Conservation (phyloP, 2,797 vertebrate genomes). For the Merluccius polli region DNA sequence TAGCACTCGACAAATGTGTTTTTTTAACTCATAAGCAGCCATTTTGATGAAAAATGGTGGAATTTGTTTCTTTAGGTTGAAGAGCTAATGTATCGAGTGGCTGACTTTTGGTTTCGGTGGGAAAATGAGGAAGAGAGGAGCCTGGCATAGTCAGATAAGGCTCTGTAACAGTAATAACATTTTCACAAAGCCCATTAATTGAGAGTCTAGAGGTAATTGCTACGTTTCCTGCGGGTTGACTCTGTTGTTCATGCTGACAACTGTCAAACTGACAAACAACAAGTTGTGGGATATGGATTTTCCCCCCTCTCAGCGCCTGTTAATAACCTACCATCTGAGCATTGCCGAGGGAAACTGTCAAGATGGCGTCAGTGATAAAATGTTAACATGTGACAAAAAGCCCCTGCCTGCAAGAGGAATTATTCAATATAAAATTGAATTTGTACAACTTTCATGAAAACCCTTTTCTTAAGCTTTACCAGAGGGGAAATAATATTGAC, state of each 20-base stretch:
- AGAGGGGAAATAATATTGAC: slow-evolving; percentile 72
- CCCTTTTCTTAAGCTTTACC: slow-evolving; percentile 68
- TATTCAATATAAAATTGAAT: slow-evolving; percentile 73
- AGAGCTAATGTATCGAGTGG: slow-evolving; percentile 60
- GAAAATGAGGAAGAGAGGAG: slow-evolving; percentile 54
- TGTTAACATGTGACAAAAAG: slow-evolving; percentile 74
- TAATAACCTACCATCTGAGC: slow-evolving; percentile 78
- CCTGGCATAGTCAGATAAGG: slow-evolving; percentile 76
- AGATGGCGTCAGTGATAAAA: slow-evolving; percentile 80
- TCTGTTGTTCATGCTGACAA: slow-evolving; percentile 74
- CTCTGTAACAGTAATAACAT: slow-evolving; percentile 74
- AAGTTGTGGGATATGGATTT: slow-evolving; percentile 78
- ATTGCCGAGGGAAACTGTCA: slow-evolving; percentile 75
- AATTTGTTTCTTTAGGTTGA: slow-evolving; percentile 42
- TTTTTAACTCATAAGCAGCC: slow-evolving; percentile 39
- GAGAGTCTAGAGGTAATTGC: slow-evolving; percentile 78
- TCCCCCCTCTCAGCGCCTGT: slow-evolving; percentile 68
- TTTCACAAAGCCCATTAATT: slow-evolving; percentile 81
- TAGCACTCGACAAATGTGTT: slow-evolving; percentile 34
- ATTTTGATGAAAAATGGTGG: slow-evolving; percentile 37
- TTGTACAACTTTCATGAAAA: slow-evolving; percentile 65
- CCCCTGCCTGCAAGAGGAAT: slow-evolving; percentile 72
- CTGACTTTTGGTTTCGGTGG: slow-evolving; percentile 57
- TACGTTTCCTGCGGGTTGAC: slow-evolving; percentile 73
- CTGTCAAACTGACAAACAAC: slow-evolving; percentile 81